Evolutionary conservation across 2,888 invertebrate genomes (phyloP).

Genomic region (Chymomyza caudatula): DNA sequence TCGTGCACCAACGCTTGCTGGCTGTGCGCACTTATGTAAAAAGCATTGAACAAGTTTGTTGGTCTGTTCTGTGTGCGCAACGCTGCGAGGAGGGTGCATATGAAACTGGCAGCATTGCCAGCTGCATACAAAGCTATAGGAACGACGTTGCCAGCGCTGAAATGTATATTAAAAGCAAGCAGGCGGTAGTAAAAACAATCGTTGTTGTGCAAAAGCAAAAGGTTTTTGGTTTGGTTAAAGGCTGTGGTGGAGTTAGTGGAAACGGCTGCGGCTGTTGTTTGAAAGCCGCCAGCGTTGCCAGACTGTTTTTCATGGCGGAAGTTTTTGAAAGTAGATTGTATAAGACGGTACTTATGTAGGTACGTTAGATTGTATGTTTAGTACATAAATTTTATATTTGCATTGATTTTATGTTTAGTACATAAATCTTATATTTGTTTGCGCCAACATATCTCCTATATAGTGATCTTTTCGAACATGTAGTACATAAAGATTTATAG

Average conservation of each 20-base stretch:
- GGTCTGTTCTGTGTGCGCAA: conserved; percentile 22
- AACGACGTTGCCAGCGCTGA: conserved; percentile 53
- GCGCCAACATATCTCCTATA: no score
- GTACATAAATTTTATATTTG: no score
- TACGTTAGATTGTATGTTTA: no score
- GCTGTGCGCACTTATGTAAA: conserved; percentile 62
- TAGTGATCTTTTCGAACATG: no score
- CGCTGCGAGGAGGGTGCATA: conserved; percentile 15
- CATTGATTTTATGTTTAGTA: no score
- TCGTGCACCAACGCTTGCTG: conserved; percentile 38
- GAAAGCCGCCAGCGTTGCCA: conserved; percentile 48
- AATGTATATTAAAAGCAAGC: conserved; percentile 7
- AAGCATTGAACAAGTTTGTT: conserved; percentile 68
- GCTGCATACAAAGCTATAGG: conserved; percentile 23
- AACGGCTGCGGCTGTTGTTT: conserved; percentile 52
- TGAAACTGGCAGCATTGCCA: conserved; percentile 50
- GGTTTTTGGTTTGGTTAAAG: conserved; percentile 25
- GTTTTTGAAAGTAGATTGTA: conserved; percentile 36
- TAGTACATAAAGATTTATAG: no score
- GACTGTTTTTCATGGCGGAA: conserved; percentile 26
- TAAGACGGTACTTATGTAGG: neutral
- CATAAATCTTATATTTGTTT: no score
- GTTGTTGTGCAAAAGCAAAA: conserved; percentile 31
- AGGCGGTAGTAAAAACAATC: neutral
- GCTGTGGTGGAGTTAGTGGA: neutral